phyloP scores from a whole-genome alignment of 1,140 invertebrate species.

The Melanaphis sacchari region DNA sequence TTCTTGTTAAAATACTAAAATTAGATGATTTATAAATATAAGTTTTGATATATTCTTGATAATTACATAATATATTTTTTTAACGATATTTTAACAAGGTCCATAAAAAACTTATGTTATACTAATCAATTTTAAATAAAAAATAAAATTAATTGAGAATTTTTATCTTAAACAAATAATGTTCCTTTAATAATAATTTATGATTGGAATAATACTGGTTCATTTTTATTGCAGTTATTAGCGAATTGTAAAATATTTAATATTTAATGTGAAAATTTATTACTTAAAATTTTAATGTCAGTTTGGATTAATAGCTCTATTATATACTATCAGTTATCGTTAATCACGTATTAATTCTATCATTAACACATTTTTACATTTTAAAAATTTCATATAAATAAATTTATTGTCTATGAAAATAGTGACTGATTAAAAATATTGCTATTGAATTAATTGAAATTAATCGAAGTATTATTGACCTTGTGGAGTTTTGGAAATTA shows the following conservation, averaged over 20 bases:
- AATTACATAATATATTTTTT: neutral
- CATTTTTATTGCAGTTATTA: neutral
- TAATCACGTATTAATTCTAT: neutral
- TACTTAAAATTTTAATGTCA: neutral
- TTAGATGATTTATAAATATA: neutral
- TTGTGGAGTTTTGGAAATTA: neutral
- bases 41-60: neutral
- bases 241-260: neutral
- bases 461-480: neutral
- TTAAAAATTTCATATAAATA: neutral
- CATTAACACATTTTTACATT: neutral
- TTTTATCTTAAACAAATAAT: neutral
- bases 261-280: neutral
- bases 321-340: neutral
- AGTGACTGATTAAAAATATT: neutral
- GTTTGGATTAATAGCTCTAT: neutral
- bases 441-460: neutral
- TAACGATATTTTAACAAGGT: too few relatives aligned
- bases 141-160: neutral
- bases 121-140: neutral
- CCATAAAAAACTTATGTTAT: neutral
- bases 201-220: neutral
- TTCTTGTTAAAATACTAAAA: too few relatives aligned
- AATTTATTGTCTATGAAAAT: neutral
- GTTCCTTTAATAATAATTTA: neutral